A percentile compares a stretch with the other conserved stretches of the same genome.
These are phyloP conservation scores for Jordanella pulchra DNA, from an alignment of 2,797 vertebrate species.

Conservation along the genomic window DNA sequence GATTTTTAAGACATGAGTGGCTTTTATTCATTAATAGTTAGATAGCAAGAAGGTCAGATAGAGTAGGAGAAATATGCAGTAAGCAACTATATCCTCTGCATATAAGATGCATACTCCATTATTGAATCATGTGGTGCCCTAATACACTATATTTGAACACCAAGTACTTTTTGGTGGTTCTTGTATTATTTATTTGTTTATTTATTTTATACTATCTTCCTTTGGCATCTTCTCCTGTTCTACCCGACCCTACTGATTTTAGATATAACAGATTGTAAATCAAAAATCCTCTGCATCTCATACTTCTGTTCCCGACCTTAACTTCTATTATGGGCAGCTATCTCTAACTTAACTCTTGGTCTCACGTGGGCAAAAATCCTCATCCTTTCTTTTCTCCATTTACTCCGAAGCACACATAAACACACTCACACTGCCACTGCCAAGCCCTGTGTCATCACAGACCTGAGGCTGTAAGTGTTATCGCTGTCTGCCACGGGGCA, in stretches of 20 bases:
- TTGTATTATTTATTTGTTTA: not conserved
- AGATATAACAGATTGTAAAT: conserved; percentile 20
- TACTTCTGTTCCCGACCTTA: conserved; percentile 47
- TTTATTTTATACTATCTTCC: not conserved
- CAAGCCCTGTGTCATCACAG: conserved; percentile 43
- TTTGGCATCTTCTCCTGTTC: not conserved
- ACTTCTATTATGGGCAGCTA: conserved; percentile 56
- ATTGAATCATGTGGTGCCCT: not conserved
- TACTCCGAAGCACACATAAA: conserved; percentile 12
- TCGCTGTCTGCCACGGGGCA: conserved; percentile 73
- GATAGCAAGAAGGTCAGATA: not conserved
- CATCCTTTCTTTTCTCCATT: conserved; percentile 30
- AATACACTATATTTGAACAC: not conserved
- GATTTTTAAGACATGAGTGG: not conserved
- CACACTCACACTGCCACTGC: conserved; percentile 19
- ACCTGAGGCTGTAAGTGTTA: conserved; percentile 67
- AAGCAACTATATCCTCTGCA: not conserved
- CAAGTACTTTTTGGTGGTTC: too few relatives aligned
- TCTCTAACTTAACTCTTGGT: conserved; percentile 51
- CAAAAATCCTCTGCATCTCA: conserved; percentile 18
- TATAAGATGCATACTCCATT: not conserved
- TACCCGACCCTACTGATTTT: conserved; percentile 2
- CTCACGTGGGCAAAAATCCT: conserved; percentile 50
- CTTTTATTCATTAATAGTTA: too few relatives aligned
- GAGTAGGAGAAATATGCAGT: not conserved